Conservation (phyloP, 1,140 invertebrate genomes). For the Drusus annulatus region DNA sequence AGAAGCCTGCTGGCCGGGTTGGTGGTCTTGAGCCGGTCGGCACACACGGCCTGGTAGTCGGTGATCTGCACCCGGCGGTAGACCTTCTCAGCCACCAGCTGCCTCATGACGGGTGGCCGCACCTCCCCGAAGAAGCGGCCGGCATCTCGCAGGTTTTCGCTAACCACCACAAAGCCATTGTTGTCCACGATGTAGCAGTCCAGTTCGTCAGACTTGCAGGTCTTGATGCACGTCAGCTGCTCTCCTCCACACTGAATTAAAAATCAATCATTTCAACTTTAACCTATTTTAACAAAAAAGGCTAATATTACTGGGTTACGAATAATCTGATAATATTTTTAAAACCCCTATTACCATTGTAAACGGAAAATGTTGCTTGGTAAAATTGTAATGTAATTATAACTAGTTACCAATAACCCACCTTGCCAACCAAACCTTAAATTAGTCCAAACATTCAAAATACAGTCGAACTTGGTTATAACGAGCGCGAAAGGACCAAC, state of each 20-base stretch:
- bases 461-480: too few species aligned
- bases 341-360: too few species aligned
- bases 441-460: too few species aligned
- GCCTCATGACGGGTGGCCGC: constrained; percentile 83
- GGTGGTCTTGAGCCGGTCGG: constrained; percentile 74
- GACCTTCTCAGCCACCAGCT: constrained; percentile 83
- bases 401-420: too few species aligned
- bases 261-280: too few species aligned
- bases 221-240: constrained; percentile 70
- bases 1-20: constrained; percentile 75
- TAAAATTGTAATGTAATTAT: too few species aligned
- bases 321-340: too few species aligned
- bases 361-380: too few species aligned
- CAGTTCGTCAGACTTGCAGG: constrained; percentile 80
- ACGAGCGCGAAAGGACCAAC: too few species aligned
- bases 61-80: constrained; percentile 84
- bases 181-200: constrained; percentile 92
- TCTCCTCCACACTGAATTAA: constrained; percentile 75
- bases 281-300: too few species aligned
- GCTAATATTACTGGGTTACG: too few species aligned
- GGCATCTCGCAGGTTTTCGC: constrained; percentile 80
- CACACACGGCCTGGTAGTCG: constrained; percentile 94
- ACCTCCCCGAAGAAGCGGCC: constrained; percentile 92
- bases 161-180: constrained; percentile 89
- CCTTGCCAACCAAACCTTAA: too few species aligned